phyloP scores from a whole-genome alignment of 2,797 vertebrate genomes.

The Babyrousa celebensis region DNA sequence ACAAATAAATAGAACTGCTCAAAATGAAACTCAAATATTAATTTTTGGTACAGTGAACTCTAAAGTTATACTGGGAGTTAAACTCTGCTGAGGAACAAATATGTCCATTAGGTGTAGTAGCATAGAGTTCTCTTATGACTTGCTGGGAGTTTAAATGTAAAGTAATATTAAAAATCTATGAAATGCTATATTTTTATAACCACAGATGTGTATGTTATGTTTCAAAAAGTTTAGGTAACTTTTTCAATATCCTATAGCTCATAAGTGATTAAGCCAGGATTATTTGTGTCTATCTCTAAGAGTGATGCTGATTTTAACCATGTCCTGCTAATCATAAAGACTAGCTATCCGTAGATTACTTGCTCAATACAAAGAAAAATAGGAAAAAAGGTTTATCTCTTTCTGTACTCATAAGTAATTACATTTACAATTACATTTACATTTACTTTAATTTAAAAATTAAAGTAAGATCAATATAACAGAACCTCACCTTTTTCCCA shows the following conservation, averaged over 20 bases:
- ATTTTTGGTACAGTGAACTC: not conserved
- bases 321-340: not conserved
- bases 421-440: not conserved
- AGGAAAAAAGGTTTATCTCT: not conserved
- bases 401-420: not conserved
- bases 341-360: not conserved
- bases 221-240: not conserved
- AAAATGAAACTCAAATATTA: not conserved
- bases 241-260: not conserved
- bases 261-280: not conserved
- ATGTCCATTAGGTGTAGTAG: not conserved
- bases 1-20: not conserved
- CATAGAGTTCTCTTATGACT: not conserved
- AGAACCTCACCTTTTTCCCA: not conserved
- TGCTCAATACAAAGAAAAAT: not conserved
- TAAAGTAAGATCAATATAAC: not conserved
- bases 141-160: not conserved
- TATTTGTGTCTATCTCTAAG: not conserved
- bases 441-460: not conserved
- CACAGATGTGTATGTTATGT: not conserved
- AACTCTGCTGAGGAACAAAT: not conserved
- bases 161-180: not conserved
- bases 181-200: not conserved
- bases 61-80: not conserved
- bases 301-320: not conserved